Conservation (phyloP, 2,113 vertebrate genomes). For the Dasyprocta punctata region DNA sequence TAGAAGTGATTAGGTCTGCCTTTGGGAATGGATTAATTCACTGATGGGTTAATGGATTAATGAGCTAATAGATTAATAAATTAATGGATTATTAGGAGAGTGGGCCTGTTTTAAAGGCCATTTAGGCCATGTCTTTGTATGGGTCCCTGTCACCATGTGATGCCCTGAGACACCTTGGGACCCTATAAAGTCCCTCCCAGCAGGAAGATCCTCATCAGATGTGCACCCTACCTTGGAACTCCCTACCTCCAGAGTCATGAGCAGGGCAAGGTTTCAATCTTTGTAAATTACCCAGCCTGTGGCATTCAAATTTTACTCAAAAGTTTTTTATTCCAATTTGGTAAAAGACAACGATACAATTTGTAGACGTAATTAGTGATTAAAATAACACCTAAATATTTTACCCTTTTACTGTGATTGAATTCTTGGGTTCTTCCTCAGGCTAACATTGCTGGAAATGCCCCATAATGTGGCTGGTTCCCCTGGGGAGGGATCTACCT, state of each 20-base stretch:
- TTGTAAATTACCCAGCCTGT: neutral
- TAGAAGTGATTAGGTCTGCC: neutral
- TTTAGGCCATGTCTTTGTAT: neutral
- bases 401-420: neutral
- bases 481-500: neutral
- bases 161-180: neutral
- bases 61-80: neutral
- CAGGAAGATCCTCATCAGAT: neutral
- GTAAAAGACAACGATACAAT: neutral
- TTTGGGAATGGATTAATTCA: neutral
- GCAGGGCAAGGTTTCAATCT: neutral
- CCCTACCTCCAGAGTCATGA: neutral
- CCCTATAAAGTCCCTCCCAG: neutral
- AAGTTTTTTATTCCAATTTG: neutral
- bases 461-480: neutral
- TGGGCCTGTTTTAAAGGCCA: neutral
- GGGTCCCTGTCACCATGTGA: neutral
- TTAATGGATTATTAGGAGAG: neutral
- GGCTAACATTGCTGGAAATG: neutral
- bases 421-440: neutral
- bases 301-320: neutral
- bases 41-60: neutral
- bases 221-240: neutral
- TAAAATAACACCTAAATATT: neutral
- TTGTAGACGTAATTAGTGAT: neutral